These are phyloP conservation scores for Sylvilagus floridanus DNA, from an alignment of 2,797 vertebrate genomes.

Conservation along the genomic window DNA sequence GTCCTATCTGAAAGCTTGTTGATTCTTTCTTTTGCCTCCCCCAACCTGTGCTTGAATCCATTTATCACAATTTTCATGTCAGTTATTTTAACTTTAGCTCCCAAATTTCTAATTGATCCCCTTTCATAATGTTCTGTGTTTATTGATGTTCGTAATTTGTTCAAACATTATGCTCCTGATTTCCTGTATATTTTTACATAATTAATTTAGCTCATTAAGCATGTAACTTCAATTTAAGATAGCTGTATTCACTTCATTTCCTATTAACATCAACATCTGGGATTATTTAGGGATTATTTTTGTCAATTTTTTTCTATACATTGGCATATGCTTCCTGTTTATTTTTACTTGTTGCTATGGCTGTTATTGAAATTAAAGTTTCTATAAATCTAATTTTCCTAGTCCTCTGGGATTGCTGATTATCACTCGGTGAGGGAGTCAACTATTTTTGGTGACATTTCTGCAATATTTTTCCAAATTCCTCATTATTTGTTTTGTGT, in stretches of 20 bases:
- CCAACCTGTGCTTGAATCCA: neutral
- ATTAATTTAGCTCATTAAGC: neutral
- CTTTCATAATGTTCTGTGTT: neutral
- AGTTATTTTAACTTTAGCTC: neutral
- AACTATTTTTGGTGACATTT: neutral
- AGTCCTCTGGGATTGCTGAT: neutral
- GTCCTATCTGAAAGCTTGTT: neutral
- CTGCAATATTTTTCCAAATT: neutral
- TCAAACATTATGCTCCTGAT: neutral
- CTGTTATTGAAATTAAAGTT: neutral
- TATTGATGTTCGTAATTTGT: neutral
- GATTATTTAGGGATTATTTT: neutral
- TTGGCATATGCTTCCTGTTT: neutral
- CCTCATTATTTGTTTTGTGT: neutral
- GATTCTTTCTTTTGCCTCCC: neutral
- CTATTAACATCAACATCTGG: neutral
- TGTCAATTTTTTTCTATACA: neutral
- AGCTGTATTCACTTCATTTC: neutral
- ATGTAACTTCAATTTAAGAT: neutral
- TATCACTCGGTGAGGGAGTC: neutral
- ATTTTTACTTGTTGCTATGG: neutral
- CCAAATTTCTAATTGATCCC: neutral
- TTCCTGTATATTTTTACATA: neutral
- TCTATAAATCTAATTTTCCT: neutral
- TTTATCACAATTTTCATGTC: neutral